Evolutionary conservation across 2,888 invertebrate genomes (phyloP), one percentile per base, ranked within the genome.

Genomic region (Sminthurides aquaticus): DNA sequence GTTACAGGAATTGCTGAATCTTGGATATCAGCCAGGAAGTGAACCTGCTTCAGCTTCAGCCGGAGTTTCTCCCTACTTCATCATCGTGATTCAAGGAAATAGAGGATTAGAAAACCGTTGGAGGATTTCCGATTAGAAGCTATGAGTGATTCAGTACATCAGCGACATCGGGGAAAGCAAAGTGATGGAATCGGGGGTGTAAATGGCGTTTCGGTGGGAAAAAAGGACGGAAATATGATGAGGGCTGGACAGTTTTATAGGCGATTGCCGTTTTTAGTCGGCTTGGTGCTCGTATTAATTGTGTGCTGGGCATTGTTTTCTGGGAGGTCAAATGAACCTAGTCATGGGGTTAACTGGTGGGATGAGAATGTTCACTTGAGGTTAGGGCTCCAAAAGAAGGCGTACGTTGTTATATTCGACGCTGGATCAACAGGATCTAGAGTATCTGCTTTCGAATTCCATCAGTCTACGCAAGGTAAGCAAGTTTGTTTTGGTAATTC

Each of bases 381-480:
- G 59, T 81, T 91, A 64, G 90, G 89, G 56, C 84, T 90, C 76
- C 83, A 85, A 75, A 84, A 85, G 74, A 82, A 83, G 49, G 84
- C 85, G 56, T 87, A 93, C 80, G 92, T 91, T 0, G 89, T 93
- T 26, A 87, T 96, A 74, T 88, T 96, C 72, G 96, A 96, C 80
- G 95, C 94, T 2, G 95, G 96, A 1, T 94, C 93, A 65, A 95
- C 95, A 0, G 96, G 95, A 1, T 88, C 91, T 68, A 84, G 96
- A 73, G 86, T 71, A 1, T 57, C 57, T 68, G 90, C 89, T 3
- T 91, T 89, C 77, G 87, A 87, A 75, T 91, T 92, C 79, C 88
- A 90, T 76, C 85, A 88, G 76, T 87, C 90, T 24, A 84, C 86
- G 75, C 82, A 87, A 79, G 84, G 87, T 87, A n/a, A n/a, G n/a